Evolutionary conservation across 1,140 invertebrate genomes (phyloP).

Genomic region (Diploscapter pachys): DNA sequence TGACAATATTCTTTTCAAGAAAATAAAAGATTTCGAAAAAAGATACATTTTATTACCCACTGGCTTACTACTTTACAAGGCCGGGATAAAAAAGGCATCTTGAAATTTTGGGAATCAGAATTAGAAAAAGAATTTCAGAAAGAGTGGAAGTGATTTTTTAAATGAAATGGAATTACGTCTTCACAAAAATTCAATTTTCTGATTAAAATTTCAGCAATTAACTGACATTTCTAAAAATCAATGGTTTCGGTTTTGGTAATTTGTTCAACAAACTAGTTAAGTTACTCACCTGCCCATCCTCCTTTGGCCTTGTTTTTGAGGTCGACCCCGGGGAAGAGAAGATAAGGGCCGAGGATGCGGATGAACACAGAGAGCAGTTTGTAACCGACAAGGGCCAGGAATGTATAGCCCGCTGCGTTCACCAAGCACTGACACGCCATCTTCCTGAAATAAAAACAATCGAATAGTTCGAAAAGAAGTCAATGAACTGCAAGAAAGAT

Average conservation of each 20-base stretch:
- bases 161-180: background rate
- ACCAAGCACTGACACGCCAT: slow-evolving; percentile 1
- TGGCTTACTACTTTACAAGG: background rate
- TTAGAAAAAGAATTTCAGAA: background rate
- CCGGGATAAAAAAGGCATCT: background rate
- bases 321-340: slow-evolving; percentile 46
- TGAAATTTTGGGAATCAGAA: background rate
- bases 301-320: slow-evolving; percentile 46
- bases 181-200: background rate
- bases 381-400: slow-evolving; percentile 20
- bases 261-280: slow-evolving; percentile 11
- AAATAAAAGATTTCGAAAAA: background rate
- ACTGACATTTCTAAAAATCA: background rate
- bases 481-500: background rate
- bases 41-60: background rate
- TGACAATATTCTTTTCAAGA: background rate
- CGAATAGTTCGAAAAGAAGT: background rate
- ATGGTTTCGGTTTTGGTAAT: no score
- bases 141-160: background rate
- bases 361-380: slow-evolving; percentile 21
- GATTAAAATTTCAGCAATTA: background rate
- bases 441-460: slow-evolving; percentile 4
- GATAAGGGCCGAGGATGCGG: slow-evolving; percentile 45
- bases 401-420: slow-evolving; percentile 7
- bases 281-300: slow-evolving; percentile 46